Conservation (phyloP, 1,140 invertebrate genomes). For the Goniozus legneri region DNA sequence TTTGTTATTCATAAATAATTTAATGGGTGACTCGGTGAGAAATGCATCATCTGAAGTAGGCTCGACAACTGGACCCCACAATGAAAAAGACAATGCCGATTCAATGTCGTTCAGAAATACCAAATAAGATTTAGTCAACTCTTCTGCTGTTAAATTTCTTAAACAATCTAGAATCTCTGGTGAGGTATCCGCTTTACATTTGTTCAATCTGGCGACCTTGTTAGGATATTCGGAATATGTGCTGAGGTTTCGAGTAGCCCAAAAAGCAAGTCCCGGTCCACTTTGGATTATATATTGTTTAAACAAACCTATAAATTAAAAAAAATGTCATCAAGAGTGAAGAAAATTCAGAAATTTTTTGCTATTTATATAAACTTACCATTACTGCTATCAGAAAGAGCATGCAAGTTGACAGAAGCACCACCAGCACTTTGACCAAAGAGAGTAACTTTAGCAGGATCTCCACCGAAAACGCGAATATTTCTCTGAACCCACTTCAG, state of each 20-base stretch:
- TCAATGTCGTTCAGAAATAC: not conserved
- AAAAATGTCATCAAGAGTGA: too few relatives aligned
- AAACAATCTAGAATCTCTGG: not conserved
- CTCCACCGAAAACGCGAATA: constrained; percentile 11
- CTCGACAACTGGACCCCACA: not conserved
- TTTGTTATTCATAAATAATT: not conserved
- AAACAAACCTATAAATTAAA: not conserved
- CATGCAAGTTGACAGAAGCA: too few relatives aligned
- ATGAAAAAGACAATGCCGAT: not conserved
- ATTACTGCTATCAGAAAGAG: too few relatives aligned
- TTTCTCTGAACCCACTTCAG: constrained; percentile 15
- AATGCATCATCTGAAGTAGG: not conserved
- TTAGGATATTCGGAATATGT: not conserved
- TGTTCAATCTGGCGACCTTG: not conserved
- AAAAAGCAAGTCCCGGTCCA: not conserved
- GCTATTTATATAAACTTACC: not conserved
- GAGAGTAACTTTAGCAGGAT: constrained; percentile 16
- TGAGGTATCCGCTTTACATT: not conserved
- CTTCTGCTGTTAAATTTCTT: not conserved
- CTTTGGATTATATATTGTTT: not conserved
- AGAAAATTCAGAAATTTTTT: too few relatives aligned
- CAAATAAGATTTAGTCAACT: too few relatives aligned
- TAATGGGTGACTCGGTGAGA: not conserved
- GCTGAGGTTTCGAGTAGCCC: not conserved
- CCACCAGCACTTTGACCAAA: constrained; percentile 9